Conservation (phyloP, 35 echinoderm and acorn worm species). For the Strongylocentrotus purpuratus region DNA sequence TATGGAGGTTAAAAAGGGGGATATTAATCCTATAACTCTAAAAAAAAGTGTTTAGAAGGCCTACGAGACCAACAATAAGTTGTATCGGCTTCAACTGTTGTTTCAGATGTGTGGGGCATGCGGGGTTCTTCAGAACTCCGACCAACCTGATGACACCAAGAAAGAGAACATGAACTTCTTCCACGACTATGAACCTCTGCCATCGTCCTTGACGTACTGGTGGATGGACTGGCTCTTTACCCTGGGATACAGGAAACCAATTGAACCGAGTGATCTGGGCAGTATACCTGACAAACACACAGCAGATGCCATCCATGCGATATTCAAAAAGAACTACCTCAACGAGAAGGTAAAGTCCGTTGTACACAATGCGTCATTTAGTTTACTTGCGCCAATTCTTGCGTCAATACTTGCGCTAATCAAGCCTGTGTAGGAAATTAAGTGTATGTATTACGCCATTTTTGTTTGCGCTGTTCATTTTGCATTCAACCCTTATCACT, state of each 20-base stretch:
- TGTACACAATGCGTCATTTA: neutral
- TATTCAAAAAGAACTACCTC: slow-evolving; percentile 49
- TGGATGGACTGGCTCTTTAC: slow-evolving; percentile 89
- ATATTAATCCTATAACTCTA: too few species aligned
- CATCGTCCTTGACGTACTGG: slow-evolving; percentile 65
- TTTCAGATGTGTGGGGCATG: slow-evolving; percentile 4
- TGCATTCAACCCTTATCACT: too few species aligned
- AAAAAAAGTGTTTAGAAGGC: too few species aligned
- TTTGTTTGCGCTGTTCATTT: too few species aligned
- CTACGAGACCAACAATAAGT: neutral
- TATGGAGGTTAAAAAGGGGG: too few species aligned
- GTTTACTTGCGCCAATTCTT: neutral
- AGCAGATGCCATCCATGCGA: slow-evolving; percentile 62
- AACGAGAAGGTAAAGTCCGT: slow-evolving; percentile 38
- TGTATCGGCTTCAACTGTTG: neutral
- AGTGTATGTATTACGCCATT: too few species aligned
- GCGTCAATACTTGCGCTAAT: too few species aligned
- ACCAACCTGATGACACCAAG: slow-evolving; percentile 52
- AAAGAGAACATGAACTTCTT: slow-evolving; percentile 73
- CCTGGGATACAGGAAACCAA: slow-evolving; percentile 67
- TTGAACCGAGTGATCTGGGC: slow-evolving; percentile 85
- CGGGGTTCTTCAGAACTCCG: neutral
- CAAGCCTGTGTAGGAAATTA: too few species aligned
- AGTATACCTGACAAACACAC: slow-evolving; percentile 72
- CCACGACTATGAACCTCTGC: slow-evolving; percentile 60